Percentiles rank a stretch among this genome's conserved stretches.
Evolutionary conservation across 2,888 invertebrate species (phyloP).

Genomic region (Caenorhabditis drosophilae): DNA sequence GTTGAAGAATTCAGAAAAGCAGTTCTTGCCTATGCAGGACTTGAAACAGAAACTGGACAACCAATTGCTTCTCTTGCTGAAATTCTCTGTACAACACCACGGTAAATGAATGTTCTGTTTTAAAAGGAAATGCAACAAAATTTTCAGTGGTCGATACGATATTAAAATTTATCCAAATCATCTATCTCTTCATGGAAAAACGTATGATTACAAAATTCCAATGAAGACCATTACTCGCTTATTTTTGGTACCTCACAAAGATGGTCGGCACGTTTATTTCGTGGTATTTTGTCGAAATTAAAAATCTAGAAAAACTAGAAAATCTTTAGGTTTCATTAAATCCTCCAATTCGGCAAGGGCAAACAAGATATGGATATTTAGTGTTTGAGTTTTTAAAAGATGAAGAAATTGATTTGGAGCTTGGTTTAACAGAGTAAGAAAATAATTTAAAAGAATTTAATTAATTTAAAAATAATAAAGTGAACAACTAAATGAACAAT

Average conservation of each 20-base stretch:
- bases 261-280: constrained; percentile 96
- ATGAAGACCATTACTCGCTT: constrained; percentile 92
- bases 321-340: constrained; percentile 81
- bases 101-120: constrained; percentile 77
- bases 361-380: constrained; percentile 94
- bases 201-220: constrained; percentile 99
- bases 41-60: constrained; percentile 88
- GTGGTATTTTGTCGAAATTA: constrained; percentile 76
- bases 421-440: constrained; percentile 86
- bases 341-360: constrained; percentile 98
- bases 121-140: too few relatives aligned
- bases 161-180: constrained; percentile 91
- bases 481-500: constrained; percentile 88
- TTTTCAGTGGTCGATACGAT: constrained; percentile 89
- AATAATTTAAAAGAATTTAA: neutral
- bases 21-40: constrained; percentile 95
- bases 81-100: constrained; percentile 95
- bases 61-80: constrained; percentile 95
- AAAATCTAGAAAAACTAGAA: neutral
- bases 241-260: constrained; percentile 93
- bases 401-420: constrained; percentile 87
- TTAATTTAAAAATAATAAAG: constrained; percentile 71
- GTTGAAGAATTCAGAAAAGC: constrained; percentile 93
- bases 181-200: constrained; percentile 93
- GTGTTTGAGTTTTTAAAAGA: constrained; percentile 92